These are phyloP conservation scores for Spisula subtruncata DNA, from an alignment of 2,888 invertebrate genomes.

Conservation along the genomic window DNA sequence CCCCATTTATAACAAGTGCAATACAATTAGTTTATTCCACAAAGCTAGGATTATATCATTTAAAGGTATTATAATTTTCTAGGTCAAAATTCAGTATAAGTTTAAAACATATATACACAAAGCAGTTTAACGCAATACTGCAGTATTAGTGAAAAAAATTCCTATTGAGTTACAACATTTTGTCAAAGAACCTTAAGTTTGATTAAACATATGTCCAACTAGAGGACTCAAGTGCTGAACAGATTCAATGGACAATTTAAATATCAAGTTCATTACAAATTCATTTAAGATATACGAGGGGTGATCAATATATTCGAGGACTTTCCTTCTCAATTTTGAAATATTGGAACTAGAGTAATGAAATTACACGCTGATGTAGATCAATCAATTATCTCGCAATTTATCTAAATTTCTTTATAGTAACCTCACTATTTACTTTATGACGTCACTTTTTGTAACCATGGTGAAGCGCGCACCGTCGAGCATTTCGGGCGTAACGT, in stretches of 20 bases:
- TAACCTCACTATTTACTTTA: too few species aligned
- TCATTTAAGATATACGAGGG: too few species aligned
- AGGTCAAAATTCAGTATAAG: conserved; percentile 17
- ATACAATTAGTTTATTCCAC: neutral
- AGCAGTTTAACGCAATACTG: neutral
- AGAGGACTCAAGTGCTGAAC: neutral
- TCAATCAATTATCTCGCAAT: too few species aligned
- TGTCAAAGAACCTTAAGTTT: neutral
- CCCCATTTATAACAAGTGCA: neutral
- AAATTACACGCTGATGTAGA: too few species aligned
- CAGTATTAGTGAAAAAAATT: neutral
- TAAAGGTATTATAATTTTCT: neutral
- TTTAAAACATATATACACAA: neutral
- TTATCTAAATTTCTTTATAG: too few species aligned
- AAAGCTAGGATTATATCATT: neutral
- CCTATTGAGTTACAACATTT: neutral
- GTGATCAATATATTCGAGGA: too few species aligned
- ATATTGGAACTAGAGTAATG: too few species aligned
- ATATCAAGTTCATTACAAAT: neutral
- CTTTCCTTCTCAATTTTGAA: too few species aligned
- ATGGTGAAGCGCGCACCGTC: too few species aligned
- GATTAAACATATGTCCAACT: neutral
- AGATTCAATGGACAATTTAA: neutral
- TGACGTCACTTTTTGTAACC: too few species aligned
- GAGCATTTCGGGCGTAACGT: too few species aligned